These are phyloP conservation scores for Melanotaenia trifasciata DNA, from an alignment of 2,797 vertebrate genomes.

Conservation along the genomic window DNA sequence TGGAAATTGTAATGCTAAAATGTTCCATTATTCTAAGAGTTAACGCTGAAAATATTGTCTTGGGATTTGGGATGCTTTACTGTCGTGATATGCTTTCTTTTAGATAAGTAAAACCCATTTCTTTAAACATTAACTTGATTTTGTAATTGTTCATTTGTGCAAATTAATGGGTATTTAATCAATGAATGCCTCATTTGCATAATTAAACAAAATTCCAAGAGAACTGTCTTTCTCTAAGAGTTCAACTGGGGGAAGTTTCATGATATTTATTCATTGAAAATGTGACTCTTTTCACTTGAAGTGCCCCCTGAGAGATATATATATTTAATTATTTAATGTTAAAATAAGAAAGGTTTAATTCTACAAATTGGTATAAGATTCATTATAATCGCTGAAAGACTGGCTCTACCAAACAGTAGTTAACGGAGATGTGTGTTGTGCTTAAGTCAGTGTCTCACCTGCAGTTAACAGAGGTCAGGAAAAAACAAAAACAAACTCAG, in stretches of 20 bases:
- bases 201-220: background rate
- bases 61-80: background rate
- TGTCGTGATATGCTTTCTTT: background rate
- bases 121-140: background rate
- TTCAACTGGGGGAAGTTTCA: background rate
- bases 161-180: background rate
- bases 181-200: background rate
- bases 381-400: too few relatives aligned
- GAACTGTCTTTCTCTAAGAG: background rate
- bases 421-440: too few relatives aligned
- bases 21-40: background rate
- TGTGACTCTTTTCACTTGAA: background rate
- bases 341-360: too few relatives aligned
- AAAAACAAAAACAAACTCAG: too few relatives aligned
- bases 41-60: background rate
- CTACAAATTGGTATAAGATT: too few relatives aligned
- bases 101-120: background rate
- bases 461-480: too few relatives aligned
- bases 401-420: too few relatives aligned
- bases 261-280: background rate
- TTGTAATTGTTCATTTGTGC: background rate
- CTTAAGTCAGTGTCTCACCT: too few relatives aligned
- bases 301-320: background rate
- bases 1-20: background rate
- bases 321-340: too few relatives aligned